Evolutionary conservation across 92 coral and sea anemone genomes (phyloP).

Genomic region (Micromussa lordhowensis): DNA sequence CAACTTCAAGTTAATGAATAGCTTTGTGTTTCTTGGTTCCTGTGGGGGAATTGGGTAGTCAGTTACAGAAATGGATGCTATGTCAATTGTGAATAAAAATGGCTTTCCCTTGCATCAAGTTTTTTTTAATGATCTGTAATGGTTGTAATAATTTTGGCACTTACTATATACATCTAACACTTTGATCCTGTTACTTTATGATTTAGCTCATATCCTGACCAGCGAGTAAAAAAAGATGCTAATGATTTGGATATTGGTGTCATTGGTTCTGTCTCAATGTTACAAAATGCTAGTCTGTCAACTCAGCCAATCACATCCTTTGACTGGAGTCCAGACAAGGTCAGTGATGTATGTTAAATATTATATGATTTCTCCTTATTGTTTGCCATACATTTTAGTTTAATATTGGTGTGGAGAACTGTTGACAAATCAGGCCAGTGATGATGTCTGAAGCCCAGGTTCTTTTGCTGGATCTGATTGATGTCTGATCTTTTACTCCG

Average conservation of each 20-base stretch:
- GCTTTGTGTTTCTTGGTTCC: too few relatives aligned
- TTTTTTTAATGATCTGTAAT: not conserved
- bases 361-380: not conserved
- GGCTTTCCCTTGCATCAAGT: too few relatives aligned
- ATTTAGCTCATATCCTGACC: constrained; percentile 90
- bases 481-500: too few relatives aligned
- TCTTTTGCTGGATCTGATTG: too few relatives aligned
- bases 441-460: too few relatives aligned
- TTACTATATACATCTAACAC: not conserved
- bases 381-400: not conserved
- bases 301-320: constrained; percentile 92
- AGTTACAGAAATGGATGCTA: too few relatives aligned
- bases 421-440: not conserved
- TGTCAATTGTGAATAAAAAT: too few relatives aligned
- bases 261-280: constrained; percentile 85
- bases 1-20: too few relatives aligned
- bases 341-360: constrained; percentile 16
- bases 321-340: constrained; percentile 99
- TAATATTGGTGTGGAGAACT: not conserved
- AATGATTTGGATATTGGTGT: constrained; percentile 92
- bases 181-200: not conserved
- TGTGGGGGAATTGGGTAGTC: too few relatives aligned
- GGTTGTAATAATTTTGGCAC: not conserved
- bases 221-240: constrained; percentile 88
- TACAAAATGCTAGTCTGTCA: constrained; percentile 93